Percentiles rank a stretch among this genome's conserved stretches.
phyloP scores from a whole-genome alignment of 2,113 vertebrate species.

The Mus spicilegus region DNA sequence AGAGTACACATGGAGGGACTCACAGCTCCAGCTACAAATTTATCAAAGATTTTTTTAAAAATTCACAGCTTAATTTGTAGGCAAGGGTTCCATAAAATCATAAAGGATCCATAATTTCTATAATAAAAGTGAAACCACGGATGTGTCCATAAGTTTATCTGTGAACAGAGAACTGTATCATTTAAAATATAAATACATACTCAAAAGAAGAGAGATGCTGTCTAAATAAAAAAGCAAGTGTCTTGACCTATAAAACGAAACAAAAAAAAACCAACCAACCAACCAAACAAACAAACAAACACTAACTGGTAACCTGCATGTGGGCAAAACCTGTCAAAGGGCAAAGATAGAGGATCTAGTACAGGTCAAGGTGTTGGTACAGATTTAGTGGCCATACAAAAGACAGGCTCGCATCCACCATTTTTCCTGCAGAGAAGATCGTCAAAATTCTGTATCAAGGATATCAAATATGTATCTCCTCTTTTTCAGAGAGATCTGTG shows the following conservation, averaged over 20 bases:
- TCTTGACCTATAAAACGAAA: neutral
- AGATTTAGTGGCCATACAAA: too few species aligned
- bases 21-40: neutral
- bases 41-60: too few species aligned
- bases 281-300: neutral
- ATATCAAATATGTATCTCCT: neutral
- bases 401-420: neutral
- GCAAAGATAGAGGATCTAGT: neutral
- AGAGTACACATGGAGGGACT: too few species aligned
- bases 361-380: neutral
- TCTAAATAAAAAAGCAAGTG: neutral
- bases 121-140: neutral
- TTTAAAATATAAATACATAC: neutral
- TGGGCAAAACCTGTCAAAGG: neutral
- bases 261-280: too few species aligned
- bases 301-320: neutral
- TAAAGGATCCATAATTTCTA: neutral
- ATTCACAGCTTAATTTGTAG: neutral
- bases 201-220: neutral
- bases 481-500: neutral
- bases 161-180: too few species aligned
- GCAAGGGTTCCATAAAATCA: neutral
- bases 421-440: neutral
- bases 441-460: neutral
- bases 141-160: neutral